Percentiles rank a stretch among this genome's conserved stretches.
Conservation (phyloP, 30 jellyfish, hydroid and myxozoan genomes). For the Pelagia noctiluca region DNA sequence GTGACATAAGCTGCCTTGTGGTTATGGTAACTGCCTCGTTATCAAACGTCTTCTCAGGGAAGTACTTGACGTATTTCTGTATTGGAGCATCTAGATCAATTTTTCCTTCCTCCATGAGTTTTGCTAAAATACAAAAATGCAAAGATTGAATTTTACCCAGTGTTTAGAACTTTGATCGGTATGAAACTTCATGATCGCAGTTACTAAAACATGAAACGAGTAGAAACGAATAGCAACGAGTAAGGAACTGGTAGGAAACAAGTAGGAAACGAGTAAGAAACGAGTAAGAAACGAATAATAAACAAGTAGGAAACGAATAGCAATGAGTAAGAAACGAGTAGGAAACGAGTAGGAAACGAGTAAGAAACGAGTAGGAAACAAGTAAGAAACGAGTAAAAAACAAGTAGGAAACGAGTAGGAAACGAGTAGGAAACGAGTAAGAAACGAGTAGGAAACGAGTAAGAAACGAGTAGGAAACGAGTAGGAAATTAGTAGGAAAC, state of each 20-base stretch:
- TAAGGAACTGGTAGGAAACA: not conserved
- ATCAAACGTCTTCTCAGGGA: slow-evolving; percentile 65
- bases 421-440: too few species aligned
- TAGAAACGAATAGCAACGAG: not conserved
- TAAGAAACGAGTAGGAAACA: too few species aligned
- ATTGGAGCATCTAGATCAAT: slow-evolving; percentile 64
- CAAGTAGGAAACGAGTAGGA: too few species aligned
- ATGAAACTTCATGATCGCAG: not conserved
- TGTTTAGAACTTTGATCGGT: not conserved
- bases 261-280: not conserved
- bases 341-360: too few species aligned
- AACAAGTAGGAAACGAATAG: too few species aligned
- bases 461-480: too few species aligned
- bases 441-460: too few species aligned
- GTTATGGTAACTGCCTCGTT: slow-evolving; percentile 58
- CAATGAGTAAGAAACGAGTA: too few species aligned
- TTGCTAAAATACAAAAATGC: slow-evolving; percentile 42
- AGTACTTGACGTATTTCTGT: slow-evolving; percentile 62
- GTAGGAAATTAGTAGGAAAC: too few species aligned
- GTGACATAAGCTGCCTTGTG: slow-evolving; percentile 67
- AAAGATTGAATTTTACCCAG: not conserved
- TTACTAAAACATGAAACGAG: not conserved
- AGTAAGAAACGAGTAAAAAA: too few species aligned
- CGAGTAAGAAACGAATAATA: too few species aligned
- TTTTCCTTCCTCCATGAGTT: slow-evolving; percentile 60